phyloP scores from a whole-genome alignment of 2,113 vertebrate species.

The Octodon degus region DNA sequence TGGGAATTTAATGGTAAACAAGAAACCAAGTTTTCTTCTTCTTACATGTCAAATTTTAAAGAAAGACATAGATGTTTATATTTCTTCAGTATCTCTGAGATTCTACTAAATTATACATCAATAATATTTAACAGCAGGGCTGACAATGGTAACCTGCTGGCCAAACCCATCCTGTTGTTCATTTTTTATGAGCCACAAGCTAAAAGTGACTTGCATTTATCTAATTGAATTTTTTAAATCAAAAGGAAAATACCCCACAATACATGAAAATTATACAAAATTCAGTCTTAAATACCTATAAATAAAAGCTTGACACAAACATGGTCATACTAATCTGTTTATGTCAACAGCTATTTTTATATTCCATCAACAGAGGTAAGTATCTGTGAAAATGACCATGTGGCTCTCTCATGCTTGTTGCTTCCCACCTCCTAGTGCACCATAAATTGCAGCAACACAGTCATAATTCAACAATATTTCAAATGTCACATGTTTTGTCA shows the following conservation, averaged over 20 bases:
- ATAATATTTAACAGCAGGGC: neutral
- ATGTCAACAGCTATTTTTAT: neutral
- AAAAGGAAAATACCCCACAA: conserved; percentile 34
- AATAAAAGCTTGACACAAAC: conserved; percentile 46
- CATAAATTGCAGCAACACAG: neutral
- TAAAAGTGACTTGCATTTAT: conserved; percentile 16
- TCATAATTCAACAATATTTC: neutral
- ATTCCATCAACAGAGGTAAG: neutral
- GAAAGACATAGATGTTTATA: neutral
- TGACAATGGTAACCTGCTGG: neutral
- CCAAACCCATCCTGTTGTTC: neutral
- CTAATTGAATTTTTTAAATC: neutral
- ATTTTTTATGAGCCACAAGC: neutral
- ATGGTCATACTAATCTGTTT: neutral
- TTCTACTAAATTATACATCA: neutral
- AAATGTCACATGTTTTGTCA: neutral
- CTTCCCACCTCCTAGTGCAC: neutral
- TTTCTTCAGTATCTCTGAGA: conserved; percentile 15
- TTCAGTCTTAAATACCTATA: neutral
- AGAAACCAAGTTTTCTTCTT: neutral
- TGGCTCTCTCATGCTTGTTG: neutral
- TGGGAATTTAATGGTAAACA: neutral
- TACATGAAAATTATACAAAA: conserved; percentile 7
- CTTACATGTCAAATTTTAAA: neutral
- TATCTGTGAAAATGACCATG: neutral